Evolutionary conservation across 2,888 invertebrate species (phyloP).

Genomic region (Leptopilina syphax): DNA sequence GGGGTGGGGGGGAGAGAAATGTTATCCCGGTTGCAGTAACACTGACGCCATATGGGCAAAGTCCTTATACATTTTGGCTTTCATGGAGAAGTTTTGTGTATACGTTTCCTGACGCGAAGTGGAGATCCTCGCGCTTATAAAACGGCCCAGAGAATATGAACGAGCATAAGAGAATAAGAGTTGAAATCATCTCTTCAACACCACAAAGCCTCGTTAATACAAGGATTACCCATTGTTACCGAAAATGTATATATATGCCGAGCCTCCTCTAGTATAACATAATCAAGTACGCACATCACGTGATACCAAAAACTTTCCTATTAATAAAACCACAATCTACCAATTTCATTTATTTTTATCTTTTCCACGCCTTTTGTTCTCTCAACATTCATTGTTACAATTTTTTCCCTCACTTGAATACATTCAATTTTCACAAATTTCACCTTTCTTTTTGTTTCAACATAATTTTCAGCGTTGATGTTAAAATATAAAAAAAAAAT

Average conservation of each 20-base stretch:
- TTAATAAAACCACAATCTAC: not conserved
- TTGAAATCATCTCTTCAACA: constrained; percentile 63
- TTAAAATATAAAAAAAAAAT: too few relatives aligned
- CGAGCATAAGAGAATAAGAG: constrained; percentile 50
- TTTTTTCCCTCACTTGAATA: too few relatives aligned
- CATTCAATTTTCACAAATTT: not conserved
- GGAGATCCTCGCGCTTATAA: constrained; percentile 22
- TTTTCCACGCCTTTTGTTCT: not conserved
- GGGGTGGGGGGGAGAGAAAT: not conserved
- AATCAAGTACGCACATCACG: constrained; percentile 1
- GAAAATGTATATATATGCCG: constrained; percentile 19
- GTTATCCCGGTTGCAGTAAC: constrained; percentile 43
- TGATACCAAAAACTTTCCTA: too few relatives aligned
- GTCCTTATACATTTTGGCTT: constrained; percentile 38
- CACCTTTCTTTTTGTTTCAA: not conserved
- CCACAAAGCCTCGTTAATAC: constrained; percentile 62
- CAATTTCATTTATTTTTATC: too few relatives aligned
- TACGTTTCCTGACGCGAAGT: constrained; percentile 21
- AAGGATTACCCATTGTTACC: constrained; percentile 68
- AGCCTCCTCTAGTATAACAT: not conserved
- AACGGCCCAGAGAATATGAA: not conserved
- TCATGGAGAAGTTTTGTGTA: constrained; percentile 18
- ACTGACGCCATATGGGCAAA: constrained; percentile 64
- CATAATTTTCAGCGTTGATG: too few relatives aligned
- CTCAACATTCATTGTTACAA: not conserved